Conservation (phyloP, 2,888 invertebrate genomes). For the Hylaea fasciaria region DNA sequence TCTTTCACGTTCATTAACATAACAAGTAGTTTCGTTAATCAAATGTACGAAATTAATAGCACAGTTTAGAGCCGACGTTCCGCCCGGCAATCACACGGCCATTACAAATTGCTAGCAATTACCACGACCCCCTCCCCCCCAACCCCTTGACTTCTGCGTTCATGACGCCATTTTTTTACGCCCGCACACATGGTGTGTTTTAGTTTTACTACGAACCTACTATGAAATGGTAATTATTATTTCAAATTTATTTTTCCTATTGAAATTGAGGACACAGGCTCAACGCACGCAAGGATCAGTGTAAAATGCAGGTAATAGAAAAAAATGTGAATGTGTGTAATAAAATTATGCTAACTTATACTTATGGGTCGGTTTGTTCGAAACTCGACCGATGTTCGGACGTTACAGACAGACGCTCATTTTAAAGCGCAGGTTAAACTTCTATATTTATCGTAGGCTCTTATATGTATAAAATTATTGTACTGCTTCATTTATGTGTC, state of each 20-base stretch:
- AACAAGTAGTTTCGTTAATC: constrained; percentile 85
- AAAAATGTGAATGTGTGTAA: too few relatives aligned
- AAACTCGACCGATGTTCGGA: too few relatives aligned
- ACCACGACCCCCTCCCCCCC: constrained; percentile 72
- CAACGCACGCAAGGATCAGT: too few relatives aligned
- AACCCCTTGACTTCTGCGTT: constrained; percentile 58
- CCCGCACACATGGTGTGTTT: constrained; percentile 52
- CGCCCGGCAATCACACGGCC: constrained; percentile 81
- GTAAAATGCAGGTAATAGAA: too few relatives aligned
- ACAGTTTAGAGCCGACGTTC: constrained; percentile 81
- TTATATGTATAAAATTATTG: too few relatives aligned
- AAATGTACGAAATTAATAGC: constrained; percentile 85
- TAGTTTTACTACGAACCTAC: constrained; percentile 6
- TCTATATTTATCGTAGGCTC: too few relatives aligned
- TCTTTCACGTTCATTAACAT: constrained; percentile 83
- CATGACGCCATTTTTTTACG: constrained; percentile 62
- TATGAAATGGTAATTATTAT: background rate
- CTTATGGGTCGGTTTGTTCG: too few relatives aligned
- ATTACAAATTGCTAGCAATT: constrained; percentile 83
- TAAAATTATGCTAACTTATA: too few relatives aligned
- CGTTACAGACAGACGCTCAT: too few relatives aligned
- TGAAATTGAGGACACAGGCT: too few relatives aligned
- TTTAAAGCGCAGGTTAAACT: too few relatives aligned
- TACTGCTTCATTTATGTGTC: too few relatives aligned
- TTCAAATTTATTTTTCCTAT: background rate